Evolutionary conservation across 2,888 invertebrate species (phyloP), one percentile per base, ranked within the genome.

Genomic region (Nymphalis polychloros): DNA sequence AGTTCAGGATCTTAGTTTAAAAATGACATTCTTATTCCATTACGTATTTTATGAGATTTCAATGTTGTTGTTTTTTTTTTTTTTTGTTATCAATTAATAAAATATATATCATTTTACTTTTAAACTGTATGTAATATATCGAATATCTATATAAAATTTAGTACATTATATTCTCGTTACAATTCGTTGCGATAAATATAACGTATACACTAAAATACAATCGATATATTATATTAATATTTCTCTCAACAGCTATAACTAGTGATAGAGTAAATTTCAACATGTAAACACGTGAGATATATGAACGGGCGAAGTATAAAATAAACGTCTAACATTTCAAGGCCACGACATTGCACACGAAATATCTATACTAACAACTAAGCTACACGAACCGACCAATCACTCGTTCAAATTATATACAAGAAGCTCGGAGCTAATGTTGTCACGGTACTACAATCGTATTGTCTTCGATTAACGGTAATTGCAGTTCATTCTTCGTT

Each of bases 301-400:
- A 20, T 20, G n/a, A 20, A 50, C 20, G 27, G 57, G 57, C 35
- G 20, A 41, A 60, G 48, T 59, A 46, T 16, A 60, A 31, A 60
- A 23, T 48, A 60, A 23, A 23, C 48, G 23, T 41, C 59, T 35
- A 59, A 59, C 19, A 57, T 57, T 35, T 57, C 57, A 57, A 57
- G 57, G 57, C 57, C 41, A 57, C 53, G 23, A 53, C 48, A 60
- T 60, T 47, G 48, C 60, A 48, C 60, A 41, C 57, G 19, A 57
- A 19, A 57, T 19, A 49, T n/a, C 57, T 41, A 41, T 13, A 57
- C 41, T 57, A 57, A 31, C 8, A 4, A 35, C 57, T 57, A 57
- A n/a, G 17, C 20, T 59, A 59, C 19, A 72, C 75, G 72, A 73
- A 66, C 61, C 71, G 75, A 67, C 73, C 70, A 65, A 72, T 62